Base-by-base conservation (phyloP, 2,888 invertebrate species). In the Drosophila birchii region DNA sequence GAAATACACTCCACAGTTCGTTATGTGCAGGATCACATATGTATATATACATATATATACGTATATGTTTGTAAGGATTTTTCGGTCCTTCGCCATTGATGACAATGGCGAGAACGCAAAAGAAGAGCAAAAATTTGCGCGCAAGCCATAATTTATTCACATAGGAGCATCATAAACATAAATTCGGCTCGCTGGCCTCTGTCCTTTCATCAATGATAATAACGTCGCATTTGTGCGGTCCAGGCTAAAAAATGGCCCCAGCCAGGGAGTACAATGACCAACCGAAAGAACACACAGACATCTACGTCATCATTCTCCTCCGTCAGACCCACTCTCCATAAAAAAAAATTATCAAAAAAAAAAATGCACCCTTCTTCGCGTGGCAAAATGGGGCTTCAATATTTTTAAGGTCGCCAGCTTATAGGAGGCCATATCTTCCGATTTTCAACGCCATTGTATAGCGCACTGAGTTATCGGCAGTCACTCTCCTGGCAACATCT, bases 191-290 rank as follows among this genome's bases (percentile, higher is more conserved):
- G 83, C 58, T 69, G 56, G 78, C 57, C 78, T 75, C 73, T 74
- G 84, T 66, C 74, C 89, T 86, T 84, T 84, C 84, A 86, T 88
- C 88, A 88, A 74, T 73, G 86, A 78, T 88, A 83, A 84, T 86
- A 88, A 78, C 75, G 58, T 76, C 78, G 83, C 75, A 84, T 88
- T 83, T 83, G 86, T 64, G 71, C 44, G 75, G 80, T 64, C 72
- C 82, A 63, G 47, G 57, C 69, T 67, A 41, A 53, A 70, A 61
- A 70, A 73, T 68, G 58, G 67, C 55, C 56, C 56, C 58, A 47
- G 60, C 64, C 68, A 45, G 34, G 47, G 47, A 66, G 73, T 63
- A 76, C 86, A 80, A 86, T 78, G 76, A 64, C 86, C 83, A 78
- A 53, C 54, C 72, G 62, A 72, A 71, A 66, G 72, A 72, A 68